Conservation (phyloP, 2,888 invertebrate genomes). For the Apamea anceps region DNA sequence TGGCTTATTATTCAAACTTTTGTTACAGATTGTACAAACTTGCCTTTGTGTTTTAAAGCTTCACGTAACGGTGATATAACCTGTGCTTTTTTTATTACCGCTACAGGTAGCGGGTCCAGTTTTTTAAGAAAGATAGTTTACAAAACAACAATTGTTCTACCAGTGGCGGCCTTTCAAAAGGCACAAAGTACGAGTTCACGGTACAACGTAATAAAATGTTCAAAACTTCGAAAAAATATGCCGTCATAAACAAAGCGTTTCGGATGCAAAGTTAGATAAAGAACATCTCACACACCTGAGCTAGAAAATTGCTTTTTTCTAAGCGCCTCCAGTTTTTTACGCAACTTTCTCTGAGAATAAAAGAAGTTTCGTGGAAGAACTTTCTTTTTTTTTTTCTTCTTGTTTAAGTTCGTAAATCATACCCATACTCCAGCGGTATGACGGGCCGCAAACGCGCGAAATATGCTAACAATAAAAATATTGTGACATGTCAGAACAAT, state of each 20-base stretch:
- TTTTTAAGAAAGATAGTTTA: constrained; percentile 77
- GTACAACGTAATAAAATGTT: constrained; percentile 88
- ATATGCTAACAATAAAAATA: constrained; percentile 87
- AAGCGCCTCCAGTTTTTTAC: constrained; percentile 89
- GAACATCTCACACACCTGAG: constrained; percentile 91
- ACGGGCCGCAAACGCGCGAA: constrained; percentile 81
- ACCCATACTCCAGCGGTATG: constrained; percentile 79
- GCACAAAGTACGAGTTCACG: constrained; percentile 81
- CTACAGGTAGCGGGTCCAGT: constrained; percentile 82
- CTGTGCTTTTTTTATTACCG: constrained; percentile 70
- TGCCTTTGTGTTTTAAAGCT: constrained; percentile 62
- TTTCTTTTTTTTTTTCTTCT: constrained; percentile 84
- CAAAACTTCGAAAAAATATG: constrained; percentile 89
- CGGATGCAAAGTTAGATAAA: constrained; percentile 91
- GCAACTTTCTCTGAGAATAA: constrained; percentile 89
- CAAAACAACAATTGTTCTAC: constrained; percentile 83
- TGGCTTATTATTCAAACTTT: constrained; percentile 80
- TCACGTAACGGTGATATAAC: constrained; percentile 62
- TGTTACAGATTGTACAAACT: constrained; percentile 70
- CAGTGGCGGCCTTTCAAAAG: constrained; percentile 79
- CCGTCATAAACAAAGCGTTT: constrained; percentile 89
- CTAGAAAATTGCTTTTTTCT: constrained; percentile 91
- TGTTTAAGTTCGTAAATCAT: constrained; percentile 84
- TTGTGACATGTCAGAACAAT: constrained; percentile 85
- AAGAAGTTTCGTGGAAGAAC: constrained; percentile 88